Evolutionary conservation across 2,113 vertebrate species (phyloP).

Genomic region (Carassius auratus): DNA sequence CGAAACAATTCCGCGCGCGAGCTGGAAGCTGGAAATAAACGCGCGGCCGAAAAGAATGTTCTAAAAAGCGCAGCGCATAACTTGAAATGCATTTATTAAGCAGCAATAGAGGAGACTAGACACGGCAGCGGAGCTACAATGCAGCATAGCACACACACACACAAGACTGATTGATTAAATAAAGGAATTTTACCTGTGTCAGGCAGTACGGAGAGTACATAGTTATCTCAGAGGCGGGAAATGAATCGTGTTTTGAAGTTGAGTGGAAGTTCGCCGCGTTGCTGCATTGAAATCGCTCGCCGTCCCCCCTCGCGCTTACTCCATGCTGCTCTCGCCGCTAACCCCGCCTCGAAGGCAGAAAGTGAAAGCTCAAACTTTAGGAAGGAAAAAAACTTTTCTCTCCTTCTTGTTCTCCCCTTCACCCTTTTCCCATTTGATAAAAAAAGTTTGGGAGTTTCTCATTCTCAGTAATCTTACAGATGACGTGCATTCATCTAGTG

Average conservation of each 20-base stretch:
- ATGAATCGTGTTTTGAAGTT: constrained; percentile 72
- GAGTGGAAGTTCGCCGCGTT: constrained; percentile 79
- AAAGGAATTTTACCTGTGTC: constrained; percentile 76
- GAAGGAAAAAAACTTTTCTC: constrained; percentile 61
- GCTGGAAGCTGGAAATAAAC: constrained; percentile 51
- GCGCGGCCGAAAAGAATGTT: constrained; percentile 31
- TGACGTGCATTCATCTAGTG: not conserved
- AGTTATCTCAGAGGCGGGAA: constrained; percentile 71
- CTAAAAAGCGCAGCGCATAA: constrained; percentile 57
- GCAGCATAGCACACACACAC: constrained; percentile 52
- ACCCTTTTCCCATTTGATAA: constrained; percentile 35
- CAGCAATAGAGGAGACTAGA: constrained; percentile 47
- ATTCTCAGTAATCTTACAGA: constrained; percentile 46
- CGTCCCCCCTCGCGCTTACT: constrained; percentile 69
- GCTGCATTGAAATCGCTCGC: constrained; percentile 78
- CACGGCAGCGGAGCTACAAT: constrained; percentile 35
- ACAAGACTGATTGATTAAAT: constrained; percentile 23
- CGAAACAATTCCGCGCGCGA: constrained; percentile 67
- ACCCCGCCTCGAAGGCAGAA: constrained; percentile 80
- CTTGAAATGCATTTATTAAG: constrained; percentile 67
- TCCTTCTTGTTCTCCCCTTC: constrained; percentile 21
- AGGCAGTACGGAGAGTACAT: constrained; percentile 85
- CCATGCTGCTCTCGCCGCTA: constrained; percentile 65
- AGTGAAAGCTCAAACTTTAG: constrained; percentile 81
- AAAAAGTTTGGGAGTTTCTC: constrained; percentile 10